Evolutionary conservation across 2,113 vertebrate genomes (phyloP), one percentile per base, ranked within the genome.

Genomic region (Eudyptes chrysolophus): DNA sequence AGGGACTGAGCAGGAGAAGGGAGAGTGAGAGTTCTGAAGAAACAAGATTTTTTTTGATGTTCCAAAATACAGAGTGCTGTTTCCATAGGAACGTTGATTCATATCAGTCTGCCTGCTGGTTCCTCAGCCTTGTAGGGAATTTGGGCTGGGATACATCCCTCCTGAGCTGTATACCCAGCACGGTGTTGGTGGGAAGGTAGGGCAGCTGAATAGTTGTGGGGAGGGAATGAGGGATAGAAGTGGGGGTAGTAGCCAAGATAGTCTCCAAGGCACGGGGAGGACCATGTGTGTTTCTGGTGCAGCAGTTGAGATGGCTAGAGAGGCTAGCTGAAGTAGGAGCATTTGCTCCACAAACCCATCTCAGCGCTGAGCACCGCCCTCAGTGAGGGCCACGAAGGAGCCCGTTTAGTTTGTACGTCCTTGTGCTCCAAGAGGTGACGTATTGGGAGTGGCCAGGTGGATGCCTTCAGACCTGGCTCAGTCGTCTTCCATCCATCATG

Each of bases 401-500:
- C 58, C 1, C 0, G 3, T 22, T 40, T 1, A 3, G 52, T 20
- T 51, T 19, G 32, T 19, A 1, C 1, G 1, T 22, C 44, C 71
- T 15, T 1, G 27, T 20, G 72, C 68, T 30, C 18, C 52, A 2
- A 0, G 0, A 2, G 36, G 16, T 12, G 51, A 17, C 16, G 0
- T 1, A 0, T 3, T 14, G 40, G 49, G 12, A n/a, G 49, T 0
- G 6, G 25, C 60, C 16, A 1, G 29, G n/a, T 1, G 11, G 4
- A 29, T 29, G 51, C 75, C 70, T 16, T 34, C 69, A 7, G 27
- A 4, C 27, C 60, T 16, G 16, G 42, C 42, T 57, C 17, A 2
- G 48, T 3, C 54, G 71, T 3, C 51, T 65, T 21, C 42, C 83
- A 52, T 2, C 48, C 65, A 1, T 32, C 40, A 0, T 0, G 10